Evolutionary conservation across 2,113 vertebrate species (phyloP).

Genomic region (Poecilia latipinna): DNA sequence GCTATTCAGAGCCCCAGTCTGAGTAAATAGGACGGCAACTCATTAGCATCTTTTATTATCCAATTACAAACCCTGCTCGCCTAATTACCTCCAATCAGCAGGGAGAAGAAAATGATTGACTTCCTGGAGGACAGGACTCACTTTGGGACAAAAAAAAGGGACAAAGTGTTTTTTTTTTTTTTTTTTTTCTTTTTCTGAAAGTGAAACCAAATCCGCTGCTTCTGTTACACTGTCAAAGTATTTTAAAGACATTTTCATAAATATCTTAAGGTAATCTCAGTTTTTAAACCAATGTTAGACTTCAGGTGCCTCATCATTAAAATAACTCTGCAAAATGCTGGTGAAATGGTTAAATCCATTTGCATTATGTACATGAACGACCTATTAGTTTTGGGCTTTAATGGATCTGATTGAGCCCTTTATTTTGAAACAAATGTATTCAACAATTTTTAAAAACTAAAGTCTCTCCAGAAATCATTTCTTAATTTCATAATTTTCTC

Average conservation of each 20-base stretch:
- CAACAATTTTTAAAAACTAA: not conserved
- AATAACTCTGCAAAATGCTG: not conserved
- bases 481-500: not conserved
- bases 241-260: not conserved
- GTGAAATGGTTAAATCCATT: not conserved
- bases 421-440: not conserved
- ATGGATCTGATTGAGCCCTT: not conserved
- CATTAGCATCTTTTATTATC: conserved; percentile 79
- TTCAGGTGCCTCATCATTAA: not conserved
- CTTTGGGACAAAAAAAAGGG: conserved; percentile 58
- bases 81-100: conserved; percentile 79
- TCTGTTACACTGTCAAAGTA: not conserved
- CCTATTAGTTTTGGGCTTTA: not conserved
- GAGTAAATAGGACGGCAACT: conserved; percentile 72
- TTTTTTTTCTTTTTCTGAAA: conserved; percentile 8
- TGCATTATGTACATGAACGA: not conserved
- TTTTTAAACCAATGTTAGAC: not conserved
- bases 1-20: conserved; percentile 38
- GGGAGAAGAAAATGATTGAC: conserved; percentile 70
- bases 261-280: not conserved
- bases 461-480: not conserved
- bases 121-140: conserved; percentile 61
- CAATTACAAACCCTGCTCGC: conserved; percentile 70
- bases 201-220: conserved; percentile 19
- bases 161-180: conserved; percentile 46